Evolutionary conservation across 64 coral and sea anemone species (phyloP).

Genomic region (Stichodactyla mertensii): DNA sequence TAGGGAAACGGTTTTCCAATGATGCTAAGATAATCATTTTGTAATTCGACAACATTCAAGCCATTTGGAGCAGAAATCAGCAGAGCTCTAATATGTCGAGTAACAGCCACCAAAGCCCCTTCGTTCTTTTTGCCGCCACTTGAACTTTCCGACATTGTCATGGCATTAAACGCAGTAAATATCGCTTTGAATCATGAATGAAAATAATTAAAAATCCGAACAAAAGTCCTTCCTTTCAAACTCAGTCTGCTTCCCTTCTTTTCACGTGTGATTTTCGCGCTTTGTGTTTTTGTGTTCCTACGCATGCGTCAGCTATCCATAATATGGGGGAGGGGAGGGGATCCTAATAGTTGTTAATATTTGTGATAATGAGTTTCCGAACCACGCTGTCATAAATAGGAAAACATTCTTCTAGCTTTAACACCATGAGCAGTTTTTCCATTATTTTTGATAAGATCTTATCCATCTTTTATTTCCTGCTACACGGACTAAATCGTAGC

Average conservation of each 20-base stretch:
- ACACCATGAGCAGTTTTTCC: too few species aligned
- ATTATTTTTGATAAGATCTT: not conserved
- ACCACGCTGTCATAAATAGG: too few species aligned
- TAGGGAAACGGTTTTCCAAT: slow-evolving; percentile 84
- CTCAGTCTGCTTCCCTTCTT: not conserved
- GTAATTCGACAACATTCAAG: slow-evolving; percentile 80
- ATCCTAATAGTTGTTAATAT: not conserved
- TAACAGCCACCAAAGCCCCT: slow-evolving; percentile 8
- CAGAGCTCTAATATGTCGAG: slow-evolving; percentile 70
- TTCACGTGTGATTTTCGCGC: slow-evolving; percentile 5
- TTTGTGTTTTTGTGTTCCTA: not conserved
- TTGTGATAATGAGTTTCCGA: too few species aligned
- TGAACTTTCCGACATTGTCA: slow-evolving; percentile 23
- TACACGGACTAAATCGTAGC: not conserved
- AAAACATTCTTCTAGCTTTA: not conserved
- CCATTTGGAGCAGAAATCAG: slow-evolving; percentile 86
- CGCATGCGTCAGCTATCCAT: not conserved
- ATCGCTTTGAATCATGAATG: not conserved
- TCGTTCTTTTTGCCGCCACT: slow-evolving; percentile 7
- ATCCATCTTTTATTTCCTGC: not conserved
- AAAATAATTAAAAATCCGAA: not conserved
- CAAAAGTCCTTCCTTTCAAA: not conserved
- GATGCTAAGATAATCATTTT: slow-evolving; percentile 77
- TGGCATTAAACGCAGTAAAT: not conserved
- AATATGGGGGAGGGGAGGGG: not conserved